A percentile compares a stretch with the other conserved stretches of the same genome.
phyloP scores from a whole-genome alignment of 2,888 invertebrate genomes.

The Mycalesis mineus region DNA sequence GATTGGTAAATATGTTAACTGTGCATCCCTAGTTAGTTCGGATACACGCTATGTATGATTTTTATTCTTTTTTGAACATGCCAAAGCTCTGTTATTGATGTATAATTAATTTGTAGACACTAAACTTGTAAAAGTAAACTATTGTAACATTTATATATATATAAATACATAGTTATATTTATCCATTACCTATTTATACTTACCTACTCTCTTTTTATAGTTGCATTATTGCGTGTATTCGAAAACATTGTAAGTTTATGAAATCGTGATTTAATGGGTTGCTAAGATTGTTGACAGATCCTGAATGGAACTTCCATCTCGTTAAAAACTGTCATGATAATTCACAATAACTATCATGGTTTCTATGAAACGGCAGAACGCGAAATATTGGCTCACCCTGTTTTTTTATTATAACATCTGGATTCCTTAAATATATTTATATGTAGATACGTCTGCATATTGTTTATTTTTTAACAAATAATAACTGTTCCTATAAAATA shows the following conservation, averaged over 20 bases:
- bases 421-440: conserved; percentile 17
- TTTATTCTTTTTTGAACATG: conserved; percentile 16
- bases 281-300: neutral
- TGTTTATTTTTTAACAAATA: conserved; percentile 6
- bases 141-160: conserved; percentile 4
- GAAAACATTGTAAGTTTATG: conserved; percentile 16
- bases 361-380: neutral
- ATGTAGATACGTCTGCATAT: neutral
- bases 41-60: conserved; percentile 31
- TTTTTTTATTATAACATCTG: conserved; percentile 14
- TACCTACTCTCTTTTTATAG: conserved; percentile 3
- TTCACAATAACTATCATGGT: neutral
- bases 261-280: neutral
- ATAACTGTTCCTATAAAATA: conserved; percentile 29
- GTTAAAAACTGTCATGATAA: neutral
- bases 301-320: neutral
- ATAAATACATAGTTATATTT: conserved; percentile 15
- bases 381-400: neutral
- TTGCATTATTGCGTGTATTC: conserved; percentile 22
- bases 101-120: conserved; percentile 16
- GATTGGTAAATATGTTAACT: conserved; percentile 26
- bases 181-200: conserved; percentile 3
- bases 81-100: conserved; percentile 22
- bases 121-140: conserved; percentile 12
- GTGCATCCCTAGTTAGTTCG: conserved; percentile 34